Conservation (phyloP, 2,797 vertebrate genomes). For the Enteromius paludinosus region DNA sequence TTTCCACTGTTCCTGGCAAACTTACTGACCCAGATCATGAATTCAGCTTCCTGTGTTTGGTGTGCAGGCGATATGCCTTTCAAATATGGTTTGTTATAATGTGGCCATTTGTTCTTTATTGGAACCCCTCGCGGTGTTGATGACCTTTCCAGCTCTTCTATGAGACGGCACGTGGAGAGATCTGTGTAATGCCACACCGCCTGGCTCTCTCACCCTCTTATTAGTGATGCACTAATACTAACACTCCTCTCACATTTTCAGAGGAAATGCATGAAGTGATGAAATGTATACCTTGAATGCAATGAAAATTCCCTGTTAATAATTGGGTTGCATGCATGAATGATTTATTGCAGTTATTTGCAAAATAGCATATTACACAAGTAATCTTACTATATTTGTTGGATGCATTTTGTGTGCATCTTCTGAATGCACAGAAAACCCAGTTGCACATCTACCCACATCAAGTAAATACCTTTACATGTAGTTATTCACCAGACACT, state of each 20-base stretch:
- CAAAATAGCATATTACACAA: not conserved
- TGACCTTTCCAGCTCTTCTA: constrained; percentile 72
- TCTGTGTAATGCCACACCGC: not conserved
- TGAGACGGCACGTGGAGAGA: constrained; percentile 41
- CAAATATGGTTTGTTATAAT: constrained; percentile 59
- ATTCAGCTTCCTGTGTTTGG: constrained; percentile 55
- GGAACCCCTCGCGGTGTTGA: constrained; percentile 68
- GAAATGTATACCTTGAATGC: not conserved
- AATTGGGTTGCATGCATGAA: not conserved
- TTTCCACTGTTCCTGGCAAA: not conserved
- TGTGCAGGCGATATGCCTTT: constrained; percentile 48
- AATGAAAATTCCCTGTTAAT: not conserved
- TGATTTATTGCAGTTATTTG: not conserved
- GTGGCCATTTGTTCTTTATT: constrained; percentile 76
- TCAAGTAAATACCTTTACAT: no score
- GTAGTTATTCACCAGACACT: no score
- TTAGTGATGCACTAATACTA: not conserved
- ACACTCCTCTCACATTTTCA: not conserved
- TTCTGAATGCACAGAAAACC: not conserved
- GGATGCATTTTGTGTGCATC: not conserved
- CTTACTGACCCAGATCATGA: not conserved
- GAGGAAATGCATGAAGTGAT: not conserved
- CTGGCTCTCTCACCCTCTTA: not conserved
- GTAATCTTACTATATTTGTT: not conserved
- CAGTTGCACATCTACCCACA: not conserved